These are phyloP conservation scores for Spatulosminthurus flaviceps DNA, from an alignment of 2,888 invertebrate species.

Conservation along the genomic window DNA sequence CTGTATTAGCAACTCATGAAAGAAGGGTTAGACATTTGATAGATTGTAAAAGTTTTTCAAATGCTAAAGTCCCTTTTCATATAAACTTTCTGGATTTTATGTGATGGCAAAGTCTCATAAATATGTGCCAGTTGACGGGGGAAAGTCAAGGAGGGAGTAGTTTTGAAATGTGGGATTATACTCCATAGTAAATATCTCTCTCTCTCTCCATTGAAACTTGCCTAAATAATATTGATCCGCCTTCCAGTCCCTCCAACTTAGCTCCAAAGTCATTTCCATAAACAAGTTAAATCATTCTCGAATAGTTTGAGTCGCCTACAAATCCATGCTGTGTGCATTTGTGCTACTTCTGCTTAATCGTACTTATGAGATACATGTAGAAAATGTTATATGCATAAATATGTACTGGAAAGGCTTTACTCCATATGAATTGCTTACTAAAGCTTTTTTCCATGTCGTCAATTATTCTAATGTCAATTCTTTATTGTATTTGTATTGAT, in stretches of 20 bases:
- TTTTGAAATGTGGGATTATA: background rate
- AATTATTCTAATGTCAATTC: background rate
- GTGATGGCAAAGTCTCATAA: background rate
- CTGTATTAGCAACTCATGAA: conserved; percentile 27
- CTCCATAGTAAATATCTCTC: no score
- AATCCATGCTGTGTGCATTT: no score
- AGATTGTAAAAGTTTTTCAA: conserved; percentile 19
- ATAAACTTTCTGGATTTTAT: background rate
- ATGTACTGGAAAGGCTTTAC: no score
- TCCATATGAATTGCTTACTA: background rate
- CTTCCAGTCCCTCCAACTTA: no score
- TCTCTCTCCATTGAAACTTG: no score
- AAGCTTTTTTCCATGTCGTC: background rate
- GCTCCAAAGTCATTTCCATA: no score
- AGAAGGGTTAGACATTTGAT: conserved; percentile 22
- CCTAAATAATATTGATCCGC: no score
- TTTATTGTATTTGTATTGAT: background rate
- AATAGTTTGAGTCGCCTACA: no score
- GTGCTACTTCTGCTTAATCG: no score
- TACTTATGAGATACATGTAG: no score
- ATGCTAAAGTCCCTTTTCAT: background rate
- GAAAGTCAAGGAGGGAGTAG: background rate
- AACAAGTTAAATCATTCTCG: no score
- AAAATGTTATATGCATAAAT: no score
- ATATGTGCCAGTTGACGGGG: background rate